Evolutionary conservation across 2,113 vertebrate species (phyloP).

Genomic region (Leuciscus idus): DNA sequence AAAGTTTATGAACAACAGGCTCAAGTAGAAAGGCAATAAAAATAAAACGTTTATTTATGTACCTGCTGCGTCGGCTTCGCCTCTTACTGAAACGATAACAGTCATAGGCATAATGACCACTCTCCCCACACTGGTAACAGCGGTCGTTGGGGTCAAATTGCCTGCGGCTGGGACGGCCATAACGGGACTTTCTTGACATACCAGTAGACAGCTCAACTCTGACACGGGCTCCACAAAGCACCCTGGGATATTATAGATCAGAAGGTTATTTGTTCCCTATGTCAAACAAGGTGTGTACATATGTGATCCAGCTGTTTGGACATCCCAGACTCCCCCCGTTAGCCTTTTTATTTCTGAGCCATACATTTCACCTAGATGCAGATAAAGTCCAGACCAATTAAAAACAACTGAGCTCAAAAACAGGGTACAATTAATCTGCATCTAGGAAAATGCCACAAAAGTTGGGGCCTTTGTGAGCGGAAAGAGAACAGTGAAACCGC

Average conservation of each 20-base stretch:
- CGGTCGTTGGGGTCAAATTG: slow-evolving; percentile 82
- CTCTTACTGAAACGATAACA: slow-evolving; percentile 83
- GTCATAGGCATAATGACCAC: slow-evolving; percentile 82
- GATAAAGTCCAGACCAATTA: not conserved
- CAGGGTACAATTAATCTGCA: not conserved
- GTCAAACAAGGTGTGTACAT: not conserved
- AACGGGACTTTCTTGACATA: slow-evolving; percentile 77
- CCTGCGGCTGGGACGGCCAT: slow-evolving; percentile 79
- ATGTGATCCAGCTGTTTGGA: not conserved
- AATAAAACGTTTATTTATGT: not conserved
- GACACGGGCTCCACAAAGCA: slow-evolving; percentile 80
- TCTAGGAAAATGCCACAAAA: slow-evolving; percentile 8
- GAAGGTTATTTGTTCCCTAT: not conserved
- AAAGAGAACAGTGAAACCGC: slow-evolving; percentile 35
- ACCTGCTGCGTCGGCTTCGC: slow-evolving; percentile 77
- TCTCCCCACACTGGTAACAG: slow-evolving; percentile 82
- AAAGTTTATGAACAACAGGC: not conserved
- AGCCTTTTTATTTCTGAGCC: not conserved
- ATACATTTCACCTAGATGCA: slow-evolving; percentile 1
- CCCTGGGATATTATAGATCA: slow-evolving; percentile 58
- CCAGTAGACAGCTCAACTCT: slow-evolving; percentile 82
- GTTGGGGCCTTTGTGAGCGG: slow-evolving; percentile 38
- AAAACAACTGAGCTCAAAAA: not conserved
- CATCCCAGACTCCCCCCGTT: not conserved
- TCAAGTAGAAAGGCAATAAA: not conserved